Base-by-base conservation (phyloP, 2,797 vertebrate genomes). In the Harpagifer antarcticus region DNA sequence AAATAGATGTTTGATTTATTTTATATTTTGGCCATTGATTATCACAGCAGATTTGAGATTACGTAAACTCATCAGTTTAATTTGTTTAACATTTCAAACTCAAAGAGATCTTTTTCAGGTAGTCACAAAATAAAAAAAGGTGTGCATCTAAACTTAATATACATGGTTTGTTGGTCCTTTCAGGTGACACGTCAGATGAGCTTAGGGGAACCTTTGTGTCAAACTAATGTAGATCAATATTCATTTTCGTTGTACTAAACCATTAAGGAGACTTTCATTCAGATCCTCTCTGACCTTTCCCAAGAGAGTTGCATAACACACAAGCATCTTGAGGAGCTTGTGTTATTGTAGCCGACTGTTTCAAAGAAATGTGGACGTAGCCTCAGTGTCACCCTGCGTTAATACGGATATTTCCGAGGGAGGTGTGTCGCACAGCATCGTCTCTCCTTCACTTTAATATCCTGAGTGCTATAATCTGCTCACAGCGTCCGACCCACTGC, bases 381-480 rank as follows among this genome's bases (percentile, higher is more conserved):
- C 64, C 33, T 59, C 44, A n/a, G 60, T 68, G 78, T 88, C 76
- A 50, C 78, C 70, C 75, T 48, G 60, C 16, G 65, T 77, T 85
- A 83, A 87, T 74, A 43, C 81, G 27, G 66, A 72, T 63, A 81
- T 84, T 88, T 92, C 85, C 77, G 70, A 62, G 1, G 69, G 78
- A 86, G 88, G 83, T 67, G 81, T 81, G 83, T 66, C 16, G 85
- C 83, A 79, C 83, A 76, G 84, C 86, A n/a, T 17, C 72, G 48
- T 82, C 76, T 78, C 86, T 72, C 81, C 72, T 74, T 83, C 72
- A 53, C 90, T 91, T 92, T 93, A 92, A 92, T 93, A 93, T 91
- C 91, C 91, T 89, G 89, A 93, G 92, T 92, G 91, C 91, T 91
- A 72, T 93, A 93, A 93, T 93, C 91, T 93, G 89, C 83, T 90